A percentile compares a stretch with the other conserved stretches of the same genome.
phyloP scores from a whole-genome alignment of 2,797 vertebrate genomes.

The Holocentrus rufus region DNA sequence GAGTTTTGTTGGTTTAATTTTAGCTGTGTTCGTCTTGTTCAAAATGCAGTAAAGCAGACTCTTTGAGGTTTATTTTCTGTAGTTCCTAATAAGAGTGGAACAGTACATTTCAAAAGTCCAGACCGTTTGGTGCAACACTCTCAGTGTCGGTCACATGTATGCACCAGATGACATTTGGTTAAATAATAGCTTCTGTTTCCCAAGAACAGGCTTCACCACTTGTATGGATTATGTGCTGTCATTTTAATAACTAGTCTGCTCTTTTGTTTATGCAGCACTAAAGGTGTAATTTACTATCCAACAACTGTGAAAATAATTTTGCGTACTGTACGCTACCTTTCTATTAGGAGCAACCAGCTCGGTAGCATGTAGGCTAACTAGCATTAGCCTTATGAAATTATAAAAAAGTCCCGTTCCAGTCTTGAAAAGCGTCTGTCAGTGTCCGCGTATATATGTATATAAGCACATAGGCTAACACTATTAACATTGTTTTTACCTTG shows the following conservation, averaged over 20 bases:
- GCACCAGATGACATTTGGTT: background rate
- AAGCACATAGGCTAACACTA: too few relatives aligned
- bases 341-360: too few relatives aligned
- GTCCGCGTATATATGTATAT: too few relatives aligned
- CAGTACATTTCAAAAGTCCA: background rate
- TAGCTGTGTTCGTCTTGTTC: background rate
- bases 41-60: background rate
- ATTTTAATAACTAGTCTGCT: background rate
- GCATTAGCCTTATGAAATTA: too few relatives aligned
- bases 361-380: too few relatives aligned
- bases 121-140: background rate
- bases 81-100: background rate
- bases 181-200: background rate
- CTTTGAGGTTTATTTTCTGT: constrained; percentile 14
- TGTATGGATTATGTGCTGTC: background rate
- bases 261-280: too few relatives aligned
- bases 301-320: too few relatives aligned
- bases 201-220: background rate
- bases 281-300: too few relatives aligned
- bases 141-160: background rate
- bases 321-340: too few relatives aligned
- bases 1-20: constrained; percentile 7
- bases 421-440: too few relatives aligned
- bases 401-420: too few relatives aligned
- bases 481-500: too few relatives aligned